Percentiles rank a stretch among this genome's conserved stretches.
Evolutionary conservation across 2,888 invertebrate genomes (phyloP).

Genomic region (Portevinia maculata): DNA sequence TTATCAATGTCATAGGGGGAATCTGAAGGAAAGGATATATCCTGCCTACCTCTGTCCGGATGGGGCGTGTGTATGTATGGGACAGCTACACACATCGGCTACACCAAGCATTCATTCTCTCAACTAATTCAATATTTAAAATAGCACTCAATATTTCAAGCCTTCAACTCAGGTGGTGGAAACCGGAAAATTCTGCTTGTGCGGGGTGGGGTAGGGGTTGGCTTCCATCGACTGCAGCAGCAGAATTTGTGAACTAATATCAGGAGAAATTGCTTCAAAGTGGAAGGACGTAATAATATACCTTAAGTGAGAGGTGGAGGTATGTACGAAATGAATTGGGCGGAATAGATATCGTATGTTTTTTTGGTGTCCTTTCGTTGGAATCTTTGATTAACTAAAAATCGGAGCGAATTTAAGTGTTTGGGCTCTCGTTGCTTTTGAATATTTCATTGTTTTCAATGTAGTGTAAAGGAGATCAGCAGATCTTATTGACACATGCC

Average conservation of each 20-base stretch:
- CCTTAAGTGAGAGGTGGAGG: too few relatives aligned
- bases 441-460: conserved; percentile 43
- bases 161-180: conserved; percentile 23
- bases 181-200: conserved; percentile 1
- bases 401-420: conserved; percentile 32
- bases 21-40: conserved; percentile 77
- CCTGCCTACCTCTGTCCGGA: background rate
- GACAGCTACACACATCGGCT: background rate
- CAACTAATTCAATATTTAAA: conserved; percentile 70
- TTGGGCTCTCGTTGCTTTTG: conserved; percentile 25
- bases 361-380: background rate
- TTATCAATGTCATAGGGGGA: conserved; percentile 80
- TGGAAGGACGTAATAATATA: background rate
- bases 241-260: conserved; percentile 32
- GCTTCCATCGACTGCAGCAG: conserved; percentile 46
- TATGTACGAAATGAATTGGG: conserved; percentile 29
- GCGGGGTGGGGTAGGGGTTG: background rate
- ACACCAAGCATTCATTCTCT: background rate
- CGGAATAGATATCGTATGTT: conserved; percentile 43
- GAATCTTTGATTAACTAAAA: conserved; percentile 55
- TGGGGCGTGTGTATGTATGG: background rate
- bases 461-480: background rate
- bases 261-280: conserved; percentile 15
- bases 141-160: conserved; percentile 67
- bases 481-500: conserved; percentile 19